These are phyloP conservation scores for Carassius carassius DNA, from an alignment of 2,113 vertebrate genomes.

Conservation along the genomic window DNA sequence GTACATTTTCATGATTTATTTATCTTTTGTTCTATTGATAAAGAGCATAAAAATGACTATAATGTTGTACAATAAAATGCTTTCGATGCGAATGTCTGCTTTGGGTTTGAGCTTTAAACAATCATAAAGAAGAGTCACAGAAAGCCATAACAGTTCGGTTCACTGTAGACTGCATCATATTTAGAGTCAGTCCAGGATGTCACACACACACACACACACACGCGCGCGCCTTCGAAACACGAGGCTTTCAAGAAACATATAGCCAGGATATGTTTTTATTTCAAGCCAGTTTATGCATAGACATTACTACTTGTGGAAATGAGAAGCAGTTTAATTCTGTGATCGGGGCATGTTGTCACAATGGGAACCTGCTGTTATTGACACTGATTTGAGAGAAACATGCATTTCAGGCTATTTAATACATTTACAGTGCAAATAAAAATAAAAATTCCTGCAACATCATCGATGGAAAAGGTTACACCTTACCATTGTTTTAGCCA, in stretches of 20 bases:
- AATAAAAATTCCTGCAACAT: background rate
- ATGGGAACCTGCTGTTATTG: background rate
- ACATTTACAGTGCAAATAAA: background rate
- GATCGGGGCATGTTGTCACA: background rate
- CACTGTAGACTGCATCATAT: background rate
- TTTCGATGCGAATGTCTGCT: slow-evolving; percentile 50
- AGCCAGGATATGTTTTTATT: no score
- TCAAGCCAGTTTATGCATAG: no score
- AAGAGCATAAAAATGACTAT: slow-evolving; percentile 58
- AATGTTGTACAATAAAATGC: slow-evolving; percentile 70
- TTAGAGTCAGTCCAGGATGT: background rate
- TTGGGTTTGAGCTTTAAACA: background rate
- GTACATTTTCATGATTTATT: slow-evolving; percentile 58
- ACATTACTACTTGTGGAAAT: background rate
- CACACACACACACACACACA: no score
- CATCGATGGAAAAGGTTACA: background rate
- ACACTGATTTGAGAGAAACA: background rate
- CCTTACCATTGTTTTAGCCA: no score
- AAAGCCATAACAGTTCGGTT: background rate
- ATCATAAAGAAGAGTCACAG: background rate
- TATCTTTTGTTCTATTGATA: slow-evolving; percentile 43
- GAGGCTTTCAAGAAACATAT: no score
- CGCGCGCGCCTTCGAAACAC: no score
- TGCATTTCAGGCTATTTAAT: background rate
- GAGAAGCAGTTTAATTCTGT: background rate